Percentiles rank a stretch among this genome's conserved stretches.
Evolutionary conservation across 2,797 vertebrate genomes (phyloP).

Genomic region (Avahi laniger): DNA sequence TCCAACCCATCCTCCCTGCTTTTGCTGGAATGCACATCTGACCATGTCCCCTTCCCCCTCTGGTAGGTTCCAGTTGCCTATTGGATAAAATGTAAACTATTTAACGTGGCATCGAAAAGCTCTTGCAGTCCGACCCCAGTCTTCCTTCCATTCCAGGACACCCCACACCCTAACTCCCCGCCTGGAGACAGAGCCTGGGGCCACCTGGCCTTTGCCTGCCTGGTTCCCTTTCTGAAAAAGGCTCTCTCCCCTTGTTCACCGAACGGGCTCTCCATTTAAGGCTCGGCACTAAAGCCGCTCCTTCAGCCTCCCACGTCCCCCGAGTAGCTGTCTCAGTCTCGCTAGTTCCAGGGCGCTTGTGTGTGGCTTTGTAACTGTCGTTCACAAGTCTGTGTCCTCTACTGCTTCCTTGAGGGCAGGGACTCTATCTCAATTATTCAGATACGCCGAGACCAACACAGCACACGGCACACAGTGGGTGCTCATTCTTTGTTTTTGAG

Average conservation of each 20-base stretch:
- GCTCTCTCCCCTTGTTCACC: too few relatives aligned
- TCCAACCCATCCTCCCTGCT: neutral
- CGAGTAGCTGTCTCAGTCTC: neutral
- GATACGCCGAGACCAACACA: neutral
- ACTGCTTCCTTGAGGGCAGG: neutral
- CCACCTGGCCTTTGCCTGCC: neutral
- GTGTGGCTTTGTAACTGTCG: too few relatives aligned
- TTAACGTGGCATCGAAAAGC: neutral
- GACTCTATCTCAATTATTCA: neutral
- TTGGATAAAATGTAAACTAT: neutral
- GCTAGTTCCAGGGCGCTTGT: neutral
- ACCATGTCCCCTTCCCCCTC: fast-evolving
- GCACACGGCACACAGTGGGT: neutral
- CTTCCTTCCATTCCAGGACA: neutral
- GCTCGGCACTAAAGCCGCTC: neutral
- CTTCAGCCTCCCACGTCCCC: neutral
- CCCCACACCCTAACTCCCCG: too few relatives aligned
- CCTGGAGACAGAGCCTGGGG: neutral
- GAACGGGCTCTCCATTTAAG: neutral
- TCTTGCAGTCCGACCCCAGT: neutral
- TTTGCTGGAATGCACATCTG: neutral
- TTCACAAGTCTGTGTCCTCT: neutral
- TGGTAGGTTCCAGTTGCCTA: neutral
- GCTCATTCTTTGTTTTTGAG: neutral
- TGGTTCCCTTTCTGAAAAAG: neutral